These are phyloP conservation scores for Arion vulgaris DNA, from an alignment of 1,140 invertebrate genomes.

Conservation along the genomic window DNA sequence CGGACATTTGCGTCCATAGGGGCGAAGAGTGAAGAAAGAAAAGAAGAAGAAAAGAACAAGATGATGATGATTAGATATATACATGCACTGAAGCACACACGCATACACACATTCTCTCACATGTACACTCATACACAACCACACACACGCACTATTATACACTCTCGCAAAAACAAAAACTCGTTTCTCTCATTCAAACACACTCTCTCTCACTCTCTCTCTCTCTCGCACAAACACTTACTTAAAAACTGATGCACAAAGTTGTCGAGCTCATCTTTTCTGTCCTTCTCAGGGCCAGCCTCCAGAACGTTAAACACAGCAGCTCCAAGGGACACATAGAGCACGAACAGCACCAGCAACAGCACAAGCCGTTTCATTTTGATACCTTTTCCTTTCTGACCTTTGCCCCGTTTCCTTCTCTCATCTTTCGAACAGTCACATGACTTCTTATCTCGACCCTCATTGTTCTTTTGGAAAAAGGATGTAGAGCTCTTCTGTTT, in stretches of 20 bases:
- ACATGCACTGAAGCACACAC: no score
- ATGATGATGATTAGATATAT: no score
- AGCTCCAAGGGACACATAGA: conserved; percentile 52
- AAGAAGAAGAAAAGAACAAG: no score
- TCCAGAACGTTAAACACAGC: conserved; percentile 52
- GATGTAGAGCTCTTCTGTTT: background rate
- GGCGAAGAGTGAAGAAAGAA: no score
- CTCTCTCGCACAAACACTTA: conserved; percentile 43
- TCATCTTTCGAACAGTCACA: background rate
- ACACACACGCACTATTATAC: no score
- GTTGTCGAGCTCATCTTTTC: conserved; percentile 42
- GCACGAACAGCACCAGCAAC: conserved; percentile 41
- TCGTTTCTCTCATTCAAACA: no score
- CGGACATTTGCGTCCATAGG: no score
- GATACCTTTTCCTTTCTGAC: conserved; percentile 13
- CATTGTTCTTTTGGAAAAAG: background rate
- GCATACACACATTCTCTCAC: no score
- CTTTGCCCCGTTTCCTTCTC: background rate
- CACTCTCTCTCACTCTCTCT: no score
- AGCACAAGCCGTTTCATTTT: conserved; percentile 68
- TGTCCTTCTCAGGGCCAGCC: conserved; percentile 44
- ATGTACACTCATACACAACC: no score
- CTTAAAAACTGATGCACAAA: conserved; percentile 46
- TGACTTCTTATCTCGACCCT: background rate
- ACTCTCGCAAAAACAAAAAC: no score